These are phyloP conservation scores for Octomys mimax DNA, from an alignment of 2,797 vertebrate species.

Conservation along the genomic window DNA sequence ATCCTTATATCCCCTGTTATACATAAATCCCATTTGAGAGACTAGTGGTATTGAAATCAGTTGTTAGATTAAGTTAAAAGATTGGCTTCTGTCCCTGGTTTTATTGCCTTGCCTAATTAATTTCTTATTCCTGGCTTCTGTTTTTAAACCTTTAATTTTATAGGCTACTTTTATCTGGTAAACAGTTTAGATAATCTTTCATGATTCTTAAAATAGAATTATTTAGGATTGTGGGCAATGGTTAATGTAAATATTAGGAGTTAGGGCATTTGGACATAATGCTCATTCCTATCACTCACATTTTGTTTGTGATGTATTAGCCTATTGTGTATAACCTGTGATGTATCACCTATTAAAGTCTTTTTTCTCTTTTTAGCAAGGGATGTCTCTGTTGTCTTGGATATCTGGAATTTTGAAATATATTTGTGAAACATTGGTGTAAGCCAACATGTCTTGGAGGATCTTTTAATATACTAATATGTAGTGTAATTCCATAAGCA, in stretches of 20 bases:
- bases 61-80: slow-evolving; percentile 5
- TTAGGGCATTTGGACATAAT: slow-evolving; percentile 9
- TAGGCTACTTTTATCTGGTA: background rate
- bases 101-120: background rate
- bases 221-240: background rate
- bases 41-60: background rate
- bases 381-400: background rate
- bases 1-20: background rate
- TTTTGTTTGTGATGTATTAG: slow-evolving; percentile 36
- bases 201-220: background rate
- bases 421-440: slow-evolving; percentile 19
- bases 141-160: slow-evolving; percentile 37
- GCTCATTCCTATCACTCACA: background rate
- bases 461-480: slow-evolving; percentile 20
- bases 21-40: slow-evolving; percentile 30
- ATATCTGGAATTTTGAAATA: slow-evolving; percentile 7
- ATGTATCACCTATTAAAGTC: background rate
- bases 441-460: slow-evolving; percentile 16
- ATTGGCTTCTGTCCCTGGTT: background rate
- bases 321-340: background rate
- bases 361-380: background rate
- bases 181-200: background rate
- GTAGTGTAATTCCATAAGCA: background rate
- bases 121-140: background rate
- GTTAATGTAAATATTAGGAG: background rate